A percentile compares a stretch with the other conserved stretches of the same genome.
Conservation (phyloP, 92 coral and sea anemone genomes). For the Actinernus sp. region DNA sequence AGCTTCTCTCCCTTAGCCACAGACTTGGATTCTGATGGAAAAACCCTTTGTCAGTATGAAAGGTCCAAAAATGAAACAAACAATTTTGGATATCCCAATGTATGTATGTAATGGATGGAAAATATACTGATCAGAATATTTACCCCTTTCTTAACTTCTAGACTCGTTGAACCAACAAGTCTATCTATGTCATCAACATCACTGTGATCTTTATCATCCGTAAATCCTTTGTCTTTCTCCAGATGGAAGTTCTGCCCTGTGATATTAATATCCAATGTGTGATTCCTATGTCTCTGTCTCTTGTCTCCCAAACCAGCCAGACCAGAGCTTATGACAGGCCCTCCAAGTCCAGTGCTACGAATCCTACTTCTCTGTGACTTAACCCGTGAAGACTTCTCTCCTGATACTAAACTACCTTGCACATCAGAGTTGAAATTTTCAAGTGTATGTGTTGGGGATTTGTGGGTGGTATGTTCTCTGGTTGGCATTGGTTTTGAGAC, state of each 20-base stretch:
- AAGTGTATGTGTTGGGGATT: not conserved
- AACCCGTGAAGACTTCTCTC: constrained; percentile 1
- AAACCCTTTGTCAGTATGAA: too few species aligned
- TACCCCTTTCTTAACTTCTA: too few species aligned
- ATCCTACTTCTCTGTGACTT: constrained; percentile 34
- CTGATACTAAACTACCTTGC: not conserved
- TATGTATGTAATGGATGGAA: too few species aligned
- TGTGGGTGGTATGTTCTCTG: not conserved
- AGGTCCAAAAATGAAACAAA: too few species aligned
- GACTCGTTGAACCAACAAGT: too few species aligned
- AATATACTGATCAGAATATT: too few species aligned
- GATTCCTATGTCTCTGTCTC: constrained; percentile 10
- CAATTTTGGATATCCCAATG: too few species aligned
- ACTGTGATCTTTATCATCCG: not conserved
- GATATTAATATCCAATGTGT: constrained; percentile 12
- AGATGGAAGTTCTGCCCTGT: constrained; percentile 33
- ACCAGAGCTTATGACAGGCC: constrained; percentile 73
- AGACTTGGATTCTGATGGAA: too few species aligned
- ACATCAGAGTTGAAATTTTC: not conserved
- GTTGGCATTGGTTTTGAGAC: constrained; percentile 5
- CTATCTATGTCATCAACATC: too few species aligned
- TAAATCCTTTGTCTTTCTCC: constrained; percentile 3
- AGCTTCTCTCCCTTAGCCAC: too few species aligned
- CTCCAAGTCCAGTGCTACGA: constrained; percentile 33
- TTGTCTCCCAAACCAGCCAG: constrained; percentile 33